Conservation (phyloP, 1,140 invertebrate genomes). For the Platorchestia sp. region DNA sequence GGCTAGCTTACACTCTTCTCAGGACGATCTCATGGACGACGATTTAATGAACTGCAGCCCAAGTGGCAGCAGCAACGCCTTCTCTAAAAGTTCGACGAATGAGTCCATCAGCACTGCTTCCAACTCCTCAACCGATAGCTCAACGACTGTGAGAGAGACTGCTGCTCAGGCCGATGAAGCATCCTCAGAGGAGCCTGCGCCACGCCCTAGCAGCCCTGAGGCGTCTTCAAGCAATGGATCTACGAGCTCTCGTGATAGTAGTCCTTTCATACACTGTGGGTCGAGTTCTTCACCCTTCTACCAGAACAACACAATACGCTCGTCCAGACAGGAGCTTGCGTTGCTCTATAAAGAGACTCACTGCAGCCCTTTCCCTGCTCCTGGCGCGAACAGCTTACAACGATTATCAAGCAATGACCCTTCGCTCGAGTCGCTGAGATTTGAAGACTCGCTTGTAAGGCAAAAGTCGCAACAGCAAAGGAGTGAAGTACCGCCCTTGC, state of each 20-base stretch:
- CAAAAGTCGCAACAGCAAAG: neutral
- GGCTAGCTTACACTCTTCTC: slow-evolving; percentile 5
- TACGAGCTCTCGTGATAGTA: neutral
- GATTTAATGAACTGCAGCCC: neutral
- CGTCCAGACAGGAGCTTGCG: neutral
- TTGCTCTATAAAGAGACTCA: slow-evolving; percentile 18
- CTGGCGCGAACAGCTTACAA: neutral
- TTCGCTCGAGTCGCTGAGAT: neutral
- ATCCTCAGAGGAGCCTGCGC: neutral
- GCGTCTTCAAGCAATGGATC: neutral
- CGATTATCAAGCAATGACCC: neutral
- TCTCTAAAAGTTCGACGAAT: slow-evolving; percentile 32
- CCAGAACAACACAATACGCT: neutral
- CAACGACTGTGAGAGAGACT: neutral
- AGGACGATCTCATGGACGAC: slow-evolving; percentile 19
- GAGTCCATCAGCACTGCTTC: slow-evolving; percentile 40
- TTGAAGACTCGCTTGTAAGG: neutral
- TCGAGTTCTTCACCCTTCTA: neutral
- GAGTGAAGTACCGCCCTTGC: neutral
- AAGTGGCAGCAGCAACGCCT: neutral
- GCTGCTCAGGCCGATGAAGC: neutral
- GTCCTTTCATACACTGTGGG: neutral
- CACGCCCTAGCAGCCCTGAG: neutral
- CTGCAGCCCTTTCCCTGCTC: slow-evolving; percentile 29
- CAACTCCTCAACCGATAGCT: slow-evolving; percentile 28